Base-by-base conservation (phyloP, 2,113 vertebrate species). In the Salminus brasiliensis region DNA sequence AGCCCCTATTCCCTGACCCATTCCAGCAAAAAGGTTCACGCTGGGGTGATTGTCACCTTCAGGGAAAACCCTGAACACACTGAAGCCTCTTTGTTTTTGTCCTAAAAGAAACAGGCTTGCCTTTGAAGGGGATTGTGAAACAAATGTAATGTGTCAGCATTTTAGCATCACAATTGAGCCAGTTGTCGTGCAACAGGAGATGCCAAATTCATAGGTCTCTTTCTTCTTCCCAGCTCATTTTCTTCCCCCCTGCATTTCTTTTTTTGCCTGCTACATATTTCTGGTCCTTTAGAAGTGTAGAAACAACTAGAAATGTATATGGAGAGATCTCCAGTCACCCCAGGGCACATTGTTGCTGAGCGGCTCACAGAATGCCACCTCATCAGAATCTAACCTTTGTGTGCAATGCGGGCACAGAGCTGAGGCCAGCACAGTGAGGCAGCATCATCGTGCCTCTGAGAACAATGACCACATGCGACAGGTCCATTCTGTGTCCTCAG, bases 401-500 rank as follows among this genome's bases (percentile, higher is more conserved):
- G 52, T n/a, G n/a, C 10, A 55, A 55, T 55, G 16, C 69, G 34
- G 30, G 43, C 18, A 8, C 7, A 11, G 27, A 30, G 45, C 47
- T 39, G 70, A 39, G 60, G 32, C 60, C 29, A 34, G 60, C 32
- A 32, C 30, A 32, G 34, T 30, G 18, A 34, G 15, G 15, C 60
- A 16, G 60, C 30, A 29, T 30, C 47, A 1, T 18, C 16, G 5
- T 49, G 16, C 66, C 34, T 41, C 47, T 60, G 45, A 62, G 52
- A 84, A 68, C 59, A 11, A 82, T 87, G 49, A 77, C 70, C 52
- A 29, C 47, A 43, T 65, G 72, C 71, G 82, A 84, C 78, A 63
- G 60, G 57, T 30, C 49, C n/a, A 45, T 2, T 66, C 13, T 70
- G 59, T 76, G 30, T 41, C 75, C 29, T 59, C 60, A 60, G 71